These are phyloP conservation scores for Nebria brevicollis DNA, from an alignment of 2,888 invertebrate genomes.

Conservation along the genomic window DNA sequence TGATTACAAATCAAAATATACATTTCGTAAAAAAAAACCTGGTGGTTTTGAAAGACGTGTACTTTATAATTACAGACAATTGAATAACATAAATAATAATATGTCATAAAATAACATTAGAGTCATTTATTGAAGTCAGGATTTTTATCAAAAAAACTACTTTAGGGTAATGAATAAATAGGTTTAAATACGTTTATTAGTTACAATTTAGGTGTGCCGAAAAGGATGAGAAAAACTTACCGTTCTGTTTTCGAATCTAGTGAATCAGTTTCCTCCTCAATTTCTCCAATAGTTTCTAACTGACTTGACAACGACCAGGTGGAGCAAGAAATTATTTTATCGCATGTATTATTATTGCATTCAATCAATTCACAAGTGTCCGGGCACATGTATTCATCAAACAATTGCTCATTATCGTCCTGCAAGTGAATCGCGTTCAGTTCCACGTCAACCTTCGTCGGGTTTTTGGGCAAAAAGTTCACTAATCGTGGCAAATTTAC, in stretches of 20 bases:
- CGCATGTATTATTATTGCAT: slow-evolving; percentile 43
- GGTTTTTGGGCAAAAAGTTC: slow-evolving; percentile 76
- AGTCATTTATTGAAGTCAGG: too few relatives aligned
- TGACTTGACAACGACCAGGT: slow-evolving; percentile 70
- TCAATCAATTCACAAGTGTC: slow-evolving; percentile 39
- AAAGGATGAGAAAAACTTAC: slow-evolving; percentile 15
- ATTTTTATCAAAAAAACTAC: too few relatives aligned
- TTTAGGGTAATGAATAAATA: too few relatives aligned
- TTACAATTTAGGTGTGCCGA: too few relatives aligned
- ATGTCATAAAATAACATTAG: too few relatives aligned
- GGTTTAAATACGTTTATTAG: too few relatives aligned
- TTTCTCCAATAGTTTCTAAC: slow-evolving; percentile 77
- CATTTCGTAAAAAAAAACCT: neutral
- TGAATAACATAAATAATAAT: neutral
- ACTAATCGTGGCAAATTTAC: slow-evolving; percentile 71
- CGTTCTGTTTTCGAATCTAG: slow-evolving; percentile 30
- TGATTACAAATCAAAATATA: neutral
- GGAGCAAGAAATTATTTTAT: slow-evolving; percentile 50
- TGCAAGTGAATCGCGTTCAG: slow-evolving; percentile 18
- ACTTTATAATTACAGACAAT: neutral
- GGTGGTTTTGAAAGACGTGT: neutral
- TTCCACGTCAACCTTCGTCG: slow-evolving; percentile 52
- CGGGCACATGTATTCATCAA: slow-evolving; percentile 36
- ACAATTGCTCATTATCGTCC: slow-evolving; percentile 28
- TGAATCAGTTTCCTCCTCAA: slow-evolving; percentile 68